These are phyloP conservation scores for Microchrysa polita DNA, from an alignment of 2,888 invertebrate genomes.

Conservation along the genomic window DNA sequence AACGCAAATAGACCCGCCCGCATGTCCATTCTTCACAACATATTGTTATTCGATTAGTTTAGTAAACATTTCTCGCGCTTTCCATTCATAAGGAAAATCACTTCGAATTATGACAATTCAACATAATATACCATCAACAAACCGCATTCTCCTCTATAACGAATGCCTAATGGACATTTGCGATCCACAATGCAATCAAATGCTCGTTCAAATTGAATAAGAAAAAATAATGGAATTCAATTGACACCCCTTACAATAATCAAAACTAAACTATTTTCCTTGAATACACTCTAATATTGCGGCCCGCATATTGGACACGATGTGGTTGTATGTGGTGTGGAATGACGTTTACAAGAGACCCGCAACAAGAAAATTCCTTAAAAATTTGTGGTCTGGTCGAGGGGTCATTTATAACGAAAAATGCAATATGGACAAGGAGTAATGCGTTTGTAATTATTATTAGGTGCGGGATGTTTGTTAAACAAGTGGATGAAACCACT, in stretches of 20 bases:
- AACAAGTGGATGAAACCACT: constrained; percentile 30
- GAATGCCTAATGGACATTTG: constrained; percentile 41
- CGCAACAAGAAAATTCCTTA: constrained; percentile 28
- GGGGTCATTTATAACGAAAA: constrained; percentile 21
- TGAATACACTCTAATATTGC: no score
- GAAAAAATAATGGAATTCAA: neutral
- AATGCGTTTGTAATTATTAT: neutral
- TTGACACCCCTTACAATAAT: constrained; percentile 37
- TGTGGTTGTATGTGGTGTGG: neutral
- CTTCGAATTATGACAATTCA: constrained; percentile 23
- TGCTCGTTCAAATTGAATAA: constrained; percentile 28
- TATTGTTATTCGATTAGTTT: constrained; percentile 47
- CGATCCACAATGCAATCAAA: constrained; percentile 43
- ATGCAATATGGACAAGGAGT: constrained; percentile 8
- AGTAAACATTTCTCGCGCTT: constrained; percentile 49
- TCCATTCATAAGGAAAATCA: constrained; percentile 44
- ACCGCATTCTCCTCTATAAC: constrained; percentile 1
- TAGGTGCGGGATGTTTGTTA: constrained; percentile 41
- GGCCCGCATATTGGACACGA: constrained; percentile 21
- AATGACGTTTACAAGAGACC: constrained; percentile 21
- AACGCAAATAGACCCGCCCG: constrained; percentile 31
- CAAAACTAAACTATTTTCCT: constrained; percentile 15
- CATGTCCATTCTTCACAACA: constrained; percentile 16
- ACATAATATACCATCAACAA: no score
- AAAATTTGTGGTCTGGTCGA: neutral